Base-by-base conservation (phyloP, 2,113 vertebrate species). In the Petromus typicus region DNA sequence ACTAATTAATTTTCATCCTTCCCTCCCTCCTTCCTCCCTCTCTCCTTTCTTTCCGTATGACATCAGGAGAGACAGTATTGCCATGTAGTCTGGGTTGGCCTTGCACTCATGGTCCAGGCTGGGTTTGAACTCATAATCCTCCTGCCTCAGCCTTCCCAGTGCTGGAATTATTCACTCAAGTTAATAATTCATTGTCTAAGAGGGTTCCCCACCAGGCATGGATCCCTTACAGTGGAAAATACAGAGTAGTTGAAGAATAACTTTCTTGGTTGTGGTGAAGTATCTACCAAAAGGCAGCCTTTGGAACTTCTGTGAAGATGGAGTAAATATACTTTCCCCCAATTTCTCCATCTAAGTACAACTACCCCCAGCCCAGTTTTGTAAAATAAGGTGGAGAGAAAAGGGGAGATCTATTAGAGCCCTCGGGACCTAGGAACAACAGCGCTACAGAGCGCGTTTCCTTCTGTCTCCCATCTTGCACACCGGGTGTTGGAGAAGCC, bases 171-270 rank as follows among this genome's bases (percentile, higher is more conserved):
- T 27, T 10, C 45, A 34, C 30, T 30, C 30, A 51, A 34, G 3
- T 51, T 20, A 91, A 37, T 89, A 94, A 86, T 92, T 93, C 51
- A 82, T 95, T 85, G 87, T 92, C 73, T 67, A 90, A 94, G 83
- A 67, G 25, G 57, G 2, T 82, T 93, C 57, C 30, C 12, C 48
- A 79, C 73, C 45, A 83, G 59, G 79, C 32, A 56, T 20, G 25
- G 57, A 66, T 86, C 63, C 48, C 22, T 18, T 82, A 71, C 22
- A 54, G 63, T 63, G 83, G 63, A 84, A 86, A 64, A 85, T 40
- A 63, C 7, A 90, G 59, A 91, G 48, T 94, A 83, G 18, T 76
- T 48, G 83, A 63, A n/a, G 45, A 83, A 83, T 82, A 79, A 76
- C 67, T 93, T 83, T 88, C 82, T 67, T 90, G 84, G 11, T 63